Conservation (phyloP, 2,797 vertebrate genomes). For the Erpetoichthys calabaricus region DNA sequence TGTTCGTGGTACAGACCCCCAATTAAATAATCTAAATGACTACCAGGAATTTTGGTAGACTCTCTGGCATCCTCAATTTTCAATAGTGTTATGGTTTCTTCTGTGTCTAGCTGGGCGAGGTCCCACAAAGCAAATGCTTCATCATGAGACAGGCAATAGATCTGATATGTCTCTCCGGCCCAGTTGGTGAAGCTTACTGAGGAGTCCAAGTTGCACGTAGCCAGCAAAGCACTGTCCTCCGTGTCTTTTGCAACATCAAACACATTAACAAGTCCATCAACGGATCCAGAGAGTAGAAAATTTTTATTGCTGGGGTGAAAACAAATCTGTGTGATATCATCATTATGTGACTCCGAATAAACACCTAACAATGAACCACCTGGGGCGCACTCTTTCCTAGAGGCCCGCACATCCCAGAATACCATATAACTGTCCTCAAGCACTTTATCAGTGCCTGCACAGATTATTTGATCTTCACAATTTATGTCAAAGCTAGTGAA, state of each 20-base stretch:
- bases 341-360: constrained; percentile 84
- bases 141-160: constrained; percentile 58
- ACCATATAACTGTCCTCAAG: constrained; percentile 65
- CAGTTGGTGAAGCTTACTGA: constrained; percentile 48
- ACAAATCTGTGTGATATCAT: constrained; percentile 76
- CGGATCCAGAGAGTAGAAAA: constrained; percentile 64
- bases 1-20: constrained; percentile 67
- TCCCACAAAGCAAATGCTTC: constrained; percentile 90
- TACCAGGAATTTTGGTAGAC: constrained; percentile 16
- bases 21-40: constrained; percentile 64
- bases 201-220: constrained; percentile 75
- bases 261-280: constrained; percentile 81
- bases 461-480: constrained; percentile 59
- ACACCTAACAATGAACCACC: constrained; percentile 50
- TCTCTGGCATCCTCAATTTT: constrained; percentile 52
- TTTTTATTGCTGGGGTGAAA: constrained; percentile 71
- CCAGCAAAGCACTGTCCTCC: constrained; percentile 72
- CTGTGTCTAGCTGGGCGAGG: constrained; percentile 53
- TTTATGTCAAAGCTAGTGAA: constrained; percentile 73
- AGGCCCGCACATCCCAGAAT: constrained; percentile 75
- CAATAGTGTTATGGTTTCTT: constrained; percentile 56
- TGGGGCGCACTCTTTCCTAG: constrained; percentile 21
- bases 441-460: constrained; percentile 76
- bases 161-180: constrained; percentile 38
- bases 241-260: constrained; percentile 68